phyloP scores from a whole-genome alignment of 1,140 invertebrate species.

The Zaprionus taronus region DNA sequence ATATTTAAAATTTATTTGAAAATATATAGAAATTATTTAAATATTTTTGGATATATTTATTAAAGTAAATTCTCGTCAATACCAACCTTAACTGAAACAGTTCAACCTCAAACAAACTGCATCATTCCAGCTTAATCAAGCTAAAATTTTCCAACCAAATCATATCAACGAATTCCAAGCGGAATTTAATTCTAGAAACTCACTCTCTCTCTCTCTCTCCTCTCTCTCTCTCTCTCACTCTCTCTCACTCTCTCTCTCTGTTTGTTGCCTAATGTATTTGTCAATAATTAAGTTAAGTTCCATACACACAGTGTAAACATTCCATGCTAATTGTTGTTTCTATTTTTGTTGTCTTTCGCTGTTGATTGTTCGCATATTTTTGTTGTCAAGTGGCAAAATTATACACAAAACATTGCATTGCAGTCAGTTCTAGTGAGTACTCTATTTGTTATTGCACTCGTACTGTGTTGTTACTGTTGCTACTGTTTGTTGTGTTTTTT shows the following conservation, averaged over 20 bases:
- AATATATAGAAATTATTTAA: not conserved
- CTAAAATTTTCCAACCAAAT: not conserved
- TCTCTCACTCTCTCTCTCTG: not conserved
- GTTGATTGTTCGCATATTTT: conserved; percentile 63
- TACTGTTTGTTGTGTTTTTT: conserved; percentile 33
- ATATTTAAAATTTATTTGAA: not conserved
- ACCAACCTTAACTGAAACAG: too few relatives aligned
- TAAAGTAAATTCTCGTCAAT: not conserved
- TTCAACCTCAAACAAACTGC: too few relatives aligned
- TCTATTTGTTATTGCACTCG: conserved; percentile 13
- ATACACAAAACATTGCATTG: conserved; percentile 32
- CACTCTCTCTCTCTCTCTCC: not conserved
- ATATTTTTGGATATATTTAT: not conserved
- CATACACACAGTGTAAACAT: conserved; percentile 57
- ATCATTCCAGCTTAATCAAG: not conserved
- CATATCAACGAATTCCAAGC: not conserved
- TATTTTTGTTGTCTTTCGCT: conserved; percentile 36
- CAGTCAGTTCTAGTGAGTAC: conserved; percentile 17
- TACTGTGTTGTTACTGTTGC: conserved; percentile 9
- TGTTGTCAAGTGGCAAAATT: conserved; percentile 69
- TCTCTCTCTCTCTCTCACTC: not conserved
- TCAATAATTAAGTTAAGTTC: conserved; percentile 72
- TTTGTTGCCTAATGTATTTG: conserved; percentile 65
- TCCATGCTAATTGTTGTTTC: conserved; percentile 64
- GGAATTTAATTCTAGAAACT: conserved; percentile 15